These are phyloP conservation scores for Diabrotica undecimpunctata DNA, from an alignment of 1,140 invertebrate species.

Conservation along the genomic window DNA sequence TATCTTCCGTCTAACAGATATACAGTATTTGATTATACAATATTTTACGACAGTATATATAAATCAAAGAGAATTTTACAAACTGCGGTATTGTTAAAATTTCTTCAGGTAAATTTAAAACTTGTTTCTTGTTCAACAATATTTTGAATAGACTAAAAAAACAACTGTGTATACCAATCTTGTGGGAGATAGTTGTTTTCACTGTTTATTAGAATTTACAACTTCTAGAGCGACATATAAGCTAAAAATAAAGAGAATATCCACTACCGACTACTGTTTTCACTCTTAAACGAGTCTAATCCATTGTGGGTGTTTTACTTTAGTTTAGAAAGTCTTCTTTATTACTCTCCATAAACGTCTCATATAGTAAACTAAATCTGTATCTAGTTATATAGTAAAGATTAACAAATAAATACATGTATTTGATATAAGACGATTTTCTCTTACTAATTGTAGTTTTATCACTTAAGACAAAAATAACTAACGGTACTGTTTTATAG, in stretches of 20 bases:
- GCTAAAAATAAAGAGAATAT: background rate
- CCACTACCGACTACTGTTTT: background rate
- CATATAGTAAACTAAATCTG: conserved; percentile 9
- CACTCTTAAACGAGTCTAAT: conserved; percentile 17
- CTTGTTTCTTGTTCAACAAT: too few species aligned
- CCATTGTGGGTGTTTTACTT: conserved; percentile 37
- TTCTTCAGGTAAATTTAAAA: too few species aligned
- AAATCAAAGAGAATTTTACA: too few species aligned
- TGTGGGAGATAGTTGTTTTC: too few species aligned
- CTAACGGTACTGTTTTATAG: conserved; percentile 8
- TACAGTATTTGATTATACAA: too few species aligned
- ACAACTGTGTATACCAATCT: too few species aligned
- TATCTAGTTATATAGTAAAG: conserved; percentile 12
- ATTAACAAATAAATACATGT: conserved; percentile 17
- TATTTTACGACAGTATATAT: too few species aligned
- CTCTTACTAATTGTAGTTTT: conserved; percentile 24
- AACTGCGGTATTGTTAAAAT: too few species aligned
- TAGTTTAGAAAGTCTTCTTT: conserved; percentile 38
- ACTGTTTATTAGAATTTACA: too few species aligned
- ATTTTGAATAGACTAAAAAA: too few species aligned
- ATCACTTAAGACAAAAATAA: conserved; percentile 14
- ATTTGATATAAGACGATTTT: conserved; percentile 25
- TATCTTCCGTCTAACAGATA: too few species aligned
- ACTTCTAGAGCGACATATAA: background rate
- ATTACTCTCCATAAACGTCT: conserved; percentile 30